phyloP scores from a whole-genome alignment of 2,113 vertebrate species.

The Cavia aperea region DNA sequence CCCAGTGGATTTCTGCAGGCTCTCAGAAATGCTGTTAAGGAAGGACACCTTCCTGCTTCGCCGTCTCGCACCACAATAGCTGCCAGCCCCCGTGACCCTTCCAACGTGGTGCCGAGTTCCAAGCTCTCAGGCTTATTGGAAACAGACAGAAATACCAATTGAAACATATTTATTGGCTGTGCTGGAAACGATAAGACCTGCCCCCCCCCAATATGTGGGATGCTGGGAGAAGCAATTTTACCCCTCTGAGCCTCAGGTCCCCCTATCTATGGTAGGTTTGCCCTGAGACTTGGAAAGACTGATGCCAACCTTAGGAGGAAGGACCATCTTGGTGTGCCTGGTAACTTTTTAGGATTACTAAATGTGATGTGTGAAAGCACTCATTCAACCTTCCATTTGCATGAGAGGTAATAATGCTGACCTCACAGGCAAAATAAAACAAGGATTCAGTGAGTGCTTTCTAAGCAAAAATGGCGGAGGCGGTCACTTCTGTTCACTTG shows the following conservation, averaged over 20 bases:
- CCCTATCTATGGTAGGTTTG: neutral
- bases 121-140: conserved; percentile 50
- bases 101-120: neutral
- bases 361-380: neutral
- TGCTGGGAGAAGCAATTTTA: neutral
- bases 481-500: neutral
- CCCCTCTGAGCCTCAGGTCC: conserved; percentile 14
- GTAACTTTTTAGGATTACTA: neutral
- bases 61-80: neutral
- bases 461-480: neutral
- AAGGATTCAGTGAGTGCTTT: neutral
- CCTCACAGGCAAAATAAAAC: neutral
- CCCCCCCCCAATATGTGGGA: neutral
- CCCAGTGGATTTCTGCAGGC: neutral
- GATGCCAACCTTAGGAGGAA: neutral
- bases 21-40: neutral
- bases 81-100: neutral
- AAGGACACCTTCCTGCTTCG: neutral
- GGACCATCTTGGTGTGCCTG: neutral
- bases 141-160: conserved; percentile 55
- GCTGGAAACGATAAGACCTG: conserved; percentile 38
- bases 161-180: conserved; percentile 52
- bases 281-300: neutral
- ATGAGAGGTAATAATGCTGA: neutral
- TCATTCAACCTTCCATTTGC: conserved; percentile 1